Conservation (phyloP, 2,113 vertebrate species). For the Peromyscus leucopus region DNA sequence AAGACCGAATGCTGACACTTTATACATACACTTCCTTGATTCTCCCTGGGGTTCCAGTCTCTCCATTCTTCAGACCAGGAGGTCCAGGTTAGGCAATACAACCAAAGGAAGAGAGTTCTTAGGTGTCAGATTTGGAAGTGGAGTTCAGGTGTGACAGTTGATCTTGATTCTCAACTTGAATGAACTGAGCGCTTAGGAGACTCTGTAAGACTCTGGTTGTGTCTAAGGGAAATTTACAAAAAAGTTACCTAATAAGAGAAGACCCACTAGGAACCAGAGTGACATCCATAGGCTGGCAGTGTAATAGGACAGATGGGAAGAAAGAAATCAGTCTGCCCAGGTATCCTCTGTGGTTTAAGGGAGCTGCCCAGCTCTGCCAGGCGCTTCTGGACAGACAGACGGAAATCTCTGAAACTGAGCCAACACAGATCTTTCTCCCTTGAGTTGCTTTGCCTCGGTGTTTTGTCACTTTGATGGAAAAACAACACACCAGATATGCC, state of each 20-base stretch:
- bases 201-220: background rate
- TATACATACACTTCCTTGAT: background rate
- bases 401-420: background rate
- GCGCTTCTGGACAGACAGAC: background rate
- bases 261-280: background rate
- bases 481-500: too few relatives aligned
- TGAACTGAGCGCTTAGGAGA: background rate
- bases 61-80: background rate
- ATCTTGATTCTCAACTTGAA: background rate
- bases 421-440: background rate
- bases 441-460: background rate
- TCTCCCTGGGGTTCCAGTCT: too few relatives aligned
- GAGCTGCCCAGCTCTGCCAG: background rate
- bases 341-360: background rate
- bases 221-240: too few relatives aligned
- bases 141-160: background rate
- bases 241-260: background rate
- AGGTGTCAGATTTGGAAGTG: background rate
- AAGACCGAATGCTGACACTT: fast-evolving
- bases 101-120: background rate
- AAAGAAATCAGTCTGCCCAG: background rate
- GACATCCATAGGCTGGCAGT: background rate
- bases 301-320: background rate
- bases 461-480: background rate
- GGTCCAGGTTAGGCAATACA: background rate